Evolutionary conservation across 2,888 invertebrate genomes (phyloP).

Genomic region (Acanthosepion pharaonis): DNA sequence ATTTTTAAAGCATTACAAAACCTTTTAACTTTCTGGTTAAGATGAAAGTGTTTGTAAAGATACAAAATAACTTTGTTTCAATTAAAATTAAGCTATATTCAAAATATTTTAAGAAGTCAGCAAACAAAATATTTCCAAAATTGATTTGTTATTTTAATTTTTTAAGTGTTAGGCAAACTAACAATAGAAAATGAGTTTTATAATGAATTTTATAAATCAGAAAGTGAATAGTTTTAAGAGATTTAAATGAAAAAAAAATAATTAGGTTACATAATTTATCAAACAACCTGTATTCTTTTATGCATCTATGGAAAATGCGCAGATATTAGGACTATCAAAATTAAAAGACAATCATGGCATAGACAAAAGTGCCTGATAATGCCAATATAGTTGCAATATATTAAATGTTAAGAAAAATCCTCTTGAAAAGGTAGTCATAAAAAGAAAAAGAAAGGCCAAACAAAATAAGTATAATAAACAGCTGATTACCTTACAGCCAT

Average conservation of each 20-base stretch:
- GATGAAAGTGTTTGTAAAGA: background rate
- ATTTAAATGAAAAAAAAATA: background rate
- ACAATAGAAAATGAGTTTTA: background rate
- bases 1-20: no score
- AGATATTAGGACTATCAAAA: background rate
- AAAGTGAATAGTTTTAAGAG: background rate
- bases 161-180: background rate
- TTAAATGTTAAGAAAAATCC: background rate
- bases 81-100: background rate
- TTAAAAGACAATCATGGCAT: background rate
- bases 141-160: background rate
- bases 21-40: background rate
- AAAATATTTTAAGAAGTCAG: background rate
- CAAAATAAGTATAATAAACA: background rate
- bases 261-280: background rate
- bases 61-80: background rate
- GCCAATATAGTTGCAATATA: background rate
- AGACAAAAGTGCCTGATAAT: background rate
- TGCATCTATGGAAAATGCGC: background rate
- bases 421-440: background rate
- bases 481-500: slow-evolving; percentile 42
- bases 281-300: background rate
- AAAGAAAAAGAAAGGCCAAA: background rate
- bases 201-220: background rate
- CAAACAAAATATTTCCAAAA: background rate